phyloP scores from a whole-genome alignment of 92 coral and sea anemone species.

The Metridium senile region DNA sequence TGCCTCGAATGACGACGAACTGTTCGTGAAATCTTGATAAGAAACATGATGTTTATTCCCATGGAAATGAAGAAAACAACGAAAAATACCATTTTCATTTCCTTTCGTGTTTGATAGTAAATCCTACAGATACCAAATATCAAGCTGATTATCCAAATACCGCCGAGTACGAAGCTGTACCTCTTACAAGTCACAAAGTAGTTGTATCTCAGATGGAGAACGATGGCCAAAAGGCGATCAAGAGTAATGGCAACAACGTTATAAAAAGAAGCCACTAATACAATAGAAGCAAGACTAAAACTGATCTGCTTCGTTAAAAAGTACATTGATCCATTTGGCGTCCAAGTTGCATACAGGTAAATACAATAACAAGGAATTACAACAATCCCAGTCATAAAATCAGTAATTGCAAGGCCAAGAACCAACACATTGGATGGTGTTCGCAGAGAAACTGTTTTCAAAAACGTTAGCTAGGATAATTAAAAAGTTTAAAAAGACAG shows the following conservation, averaged over 20 bases:
- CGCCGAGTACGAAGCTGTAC: background rate
- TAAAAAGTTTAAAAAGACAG: slow-evolving; percentile 1
- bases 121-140: background rate
- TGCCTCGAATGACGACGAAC: slow-evolving; percentile 11
- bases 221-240: slow-evolving; percentile 20
- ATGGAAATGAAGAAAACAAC: background rate
- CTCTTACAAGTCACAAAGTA: slow-evolving; percentile 2
- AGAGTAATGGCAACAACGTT: slow-evolving; percentile 16
- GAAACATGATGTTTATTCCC: background rate
- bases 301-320: background rate
- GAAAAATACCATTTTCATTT: background rate
- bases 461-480: slow-evolving; percentile 13
- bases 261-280: background rate
- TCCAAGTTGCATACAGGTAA: background rate
- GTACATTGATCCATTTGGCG: background rate
- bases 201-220: slow-evolving; percentile 15
- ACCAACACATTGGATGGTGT: slow-evolving; percentile 17
- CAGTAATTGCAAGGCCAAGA: slow-evolving; percentile 21
- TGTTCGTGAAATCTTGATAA: slow-evolving; percentile 11
- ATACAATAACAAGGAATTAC: background rate
- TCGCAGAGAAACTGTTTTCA: slow-evolving; percentile 6
- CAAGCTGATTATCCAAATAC: background rate
- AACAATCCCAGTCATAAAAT: background rate
- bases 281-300: background rate
- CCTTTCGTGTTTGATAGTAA: no score